Percentiles rank a stretch among this genome's conserved stretches.
phyloP scores from a whole-genome alignment of 2,888 invertebrate species.

The Ophioninae sp. region DNA sequence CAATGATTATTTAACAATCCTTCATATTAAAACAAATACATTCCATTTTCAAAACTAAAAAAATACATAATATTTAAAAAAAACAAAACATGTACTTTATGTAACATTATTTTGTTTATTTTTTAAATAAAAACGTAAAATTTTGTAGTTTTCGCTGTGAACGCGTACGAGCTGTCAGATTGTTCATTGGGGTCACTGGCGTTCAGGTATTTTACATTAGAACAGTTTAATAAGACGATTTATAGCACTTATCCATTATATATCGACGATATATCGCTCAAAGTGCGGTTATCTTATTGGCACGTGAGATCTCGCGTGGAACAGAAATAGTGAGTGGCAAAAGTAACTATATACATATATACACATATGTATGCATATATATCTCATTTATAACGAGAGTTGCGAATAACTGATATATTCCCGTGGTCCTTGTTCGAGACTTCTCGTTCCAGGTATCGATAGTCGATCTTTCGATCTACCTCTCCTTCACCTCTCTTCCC shows the following conservation, averaged over 20 bases:
- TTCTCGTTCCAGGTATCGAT: constrained; percentile 62
- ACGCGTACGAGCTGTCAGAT: constrained; percentile 8
- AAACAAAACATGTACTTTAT: too few species aligned
- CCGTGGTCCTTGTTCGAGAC: constrained; percentile 54
- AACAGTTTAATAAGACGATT: constrained; percentile 62
- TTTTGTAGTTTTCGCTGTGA: not conserved
- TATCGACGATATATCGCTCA: constrained; percentile 55
- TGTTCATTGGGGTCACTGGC: constrained; percentile 46
- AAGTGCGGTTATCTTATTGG: constrained; percentile 60
- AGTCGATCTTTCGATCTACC: constrained; percentile 59
- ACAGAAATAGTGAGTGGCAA: constrained; percentile 49
- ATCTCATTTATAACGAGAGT: constrained; percentile 52
- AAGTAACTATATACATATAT: constrained; percentile 23
- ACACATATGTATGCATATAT: constrained; percentile 16
- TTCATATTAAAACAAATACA: too few species aligned
- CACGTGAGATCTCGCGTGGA: constrained; percentile 51
- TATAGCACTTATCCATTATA: constrained; percentile 56
- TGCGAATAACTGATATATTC: constrained; percentile 60
- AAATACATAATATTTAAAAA: too few species aligned
- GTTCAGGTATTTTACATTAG: constrained; percentile 35
- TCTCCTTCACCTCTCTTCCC: constrained; percentile 18
- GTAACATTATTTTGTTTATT: too few species aligned
- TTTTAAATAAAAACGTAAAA: too few species aligned
- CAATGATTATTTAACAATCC: too few species aligned
- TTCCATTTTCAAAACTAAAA: too few species aligned